Percentiles rank a stretch among this genome's conserved stretches.
These are phyloP conservation scores for Heteronetta atricapilla DNA, from an alignment of 2,113 vertebrate genomes.

Conservation along the genomic window DNA sequence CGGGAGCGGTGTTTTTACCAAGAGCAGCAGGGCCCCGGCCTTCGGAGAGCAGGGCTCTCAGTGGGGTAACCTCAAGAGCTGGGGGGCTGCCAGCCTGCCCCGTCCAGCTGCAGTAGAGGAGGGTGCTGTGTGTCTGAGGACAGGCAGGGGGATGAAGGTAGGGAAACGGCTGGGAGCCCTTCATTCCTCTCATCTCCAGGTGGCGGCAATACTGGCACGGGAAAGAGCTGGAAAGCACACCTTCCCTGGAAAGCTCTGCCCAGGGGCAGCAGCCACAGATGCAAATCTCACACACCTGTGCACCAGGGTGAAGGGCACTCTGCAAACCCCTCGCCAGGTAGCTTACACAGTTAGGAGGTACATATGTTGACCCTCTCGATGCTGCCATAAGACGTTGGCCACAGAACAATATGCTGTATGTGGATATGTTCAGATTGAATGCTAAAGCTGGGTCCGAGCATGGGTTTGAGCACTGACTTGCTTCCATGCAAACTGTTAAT, in stretches of 20 bases:
- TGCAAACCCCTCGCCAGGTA: neutral
- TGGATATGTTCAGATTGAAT: neutral
- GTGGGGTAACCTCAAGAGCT: neutral
- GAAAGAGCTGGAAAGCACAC: constrained; percentile 12
- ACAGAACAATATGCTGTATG: neutral
- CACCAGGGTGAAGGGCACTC: accelerated
- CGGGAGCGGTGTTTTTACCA: neutral
- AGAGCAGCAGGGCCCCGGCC: accelerated
- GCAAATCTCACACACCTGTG: neutral
- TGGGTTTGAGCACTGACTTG: neutral
- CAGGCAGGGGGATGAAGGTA: neutral
- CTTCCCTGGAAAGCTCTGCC: constrained; percentile 12
- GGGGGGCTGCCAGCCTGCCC: constrained; percentile 25
- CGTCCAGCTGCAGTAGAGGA: neutral
- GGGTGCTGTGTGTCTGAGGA: neutral
- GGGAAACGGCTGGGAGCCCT: neutral
- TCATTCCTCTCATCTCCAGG: constrained; percentile 61
- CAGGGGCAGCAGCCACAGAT: neutral
- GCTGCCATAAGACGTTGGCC: neutral
- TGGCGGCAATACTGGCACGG: constrained; percentile 59
- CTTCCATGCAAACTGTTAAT: neutral
- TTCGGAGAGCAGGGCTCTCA: neutral
- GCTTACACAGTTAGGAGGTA: neutral
- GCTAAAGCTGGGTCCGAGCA: neutral
- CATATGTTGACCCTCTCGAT: neutral